A percentile compares a stretch with the other conserved stretches of the same genome.
phyloP scores from a whole-genome alignment of 2,797 vertebrate genomes.

The Pipistrellus nathusii region DNA sequence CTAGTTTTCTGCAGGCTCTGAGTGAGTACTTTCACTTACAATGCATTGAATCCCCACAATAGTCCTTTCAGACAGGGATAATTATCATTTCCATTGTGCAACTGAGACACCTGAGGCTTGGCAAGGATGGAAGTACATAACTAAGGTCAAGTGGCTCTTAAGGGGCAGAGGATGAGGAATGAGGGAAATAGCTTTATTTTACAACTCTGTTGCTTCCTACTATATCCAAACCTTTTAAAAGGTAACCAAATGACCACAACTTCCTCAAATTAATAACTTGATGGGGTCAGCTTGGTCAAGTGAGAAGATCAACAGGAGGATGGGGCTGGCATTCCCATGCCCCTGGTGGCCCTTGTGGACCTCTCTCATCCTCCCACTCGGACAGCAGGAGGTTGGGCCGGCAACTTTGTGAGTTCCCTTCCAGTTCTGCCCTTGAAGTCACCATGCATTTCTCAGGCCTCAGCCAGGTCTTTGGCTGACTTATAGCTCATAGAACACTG shows the following conservation, averaged over 20 bases:
- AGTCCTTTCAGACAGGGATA: not conserved
- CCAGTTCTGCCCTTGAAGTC: not conserved
- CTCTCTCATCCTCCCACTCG: not conserved
- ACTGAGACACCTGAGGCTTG: not conserved
- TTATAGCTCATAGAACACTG: not conserved
- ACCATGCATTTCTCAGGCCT: not conserved
- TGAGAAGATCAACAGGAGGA: not conserved
- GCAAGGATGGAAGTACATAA: too few relatives aligned
- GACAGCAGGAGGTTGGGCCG: not conserved
- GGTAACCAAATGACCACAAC: not conserved
- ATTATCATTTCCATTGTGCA: not conserved
- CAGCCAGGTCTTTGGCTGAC: not conserved
- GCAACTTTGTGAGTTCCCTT: not conserved
- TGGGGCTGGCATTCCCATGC: not conserved
- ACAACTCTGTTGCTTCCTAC: not conserved
- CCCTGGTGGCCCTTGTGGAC: rapidly evolving
- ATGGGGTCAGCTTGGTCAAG: rapidly evolving
- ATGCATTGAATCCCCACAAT: not conserved
- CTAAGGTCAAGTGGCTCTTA: not conserved
- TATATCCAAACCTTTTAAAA: not conserved
- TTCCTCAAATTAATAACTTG: not conserved
- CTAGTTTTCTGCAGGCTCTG: not conserved
- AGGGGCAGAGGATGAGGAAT: not conserved
- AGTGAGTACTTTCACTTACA: not conserved
- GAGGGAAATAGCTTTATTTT: not conserved